phyloP scores from a whole-genome alignment of 2,888 invertebrate species.

The Deilephila elpenor region DNA sequence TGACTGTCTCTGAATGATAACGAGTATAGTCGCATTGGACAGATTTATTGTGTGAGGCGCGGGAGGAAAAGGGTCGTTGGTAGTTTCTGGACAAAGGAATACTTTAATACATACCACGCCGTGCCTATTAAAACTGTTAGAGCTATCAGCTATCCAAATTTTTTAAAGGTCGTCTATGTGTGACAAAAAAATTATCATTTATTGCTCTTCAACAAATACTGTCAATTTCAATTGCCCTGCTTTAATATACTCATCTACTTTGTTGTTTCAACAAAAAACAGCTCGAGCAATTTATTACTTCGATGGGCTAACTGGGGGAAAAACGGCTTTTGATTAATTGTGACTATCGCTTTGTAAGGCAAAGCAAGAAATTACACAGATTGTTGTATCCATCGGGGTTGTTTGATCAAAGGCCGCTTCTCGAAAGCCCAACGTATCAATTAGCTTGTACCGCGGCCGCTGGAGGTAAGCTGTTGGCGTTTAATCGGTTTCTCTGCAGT shows the following conservation, averaged over 20 bases:
- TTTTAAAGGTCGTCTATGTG: too few species aligned
- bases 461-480: neutral
- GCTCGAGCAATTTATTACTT: constrained; percentile 42
- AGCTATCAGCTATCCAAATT: too few species aligned
- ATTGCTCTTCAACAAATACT: neutral
- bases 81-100: too few species aligned
- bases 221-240: neutral
- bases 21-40: neutral
- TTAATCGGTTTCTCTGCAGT: neutral
- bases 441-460: too few species aligned
- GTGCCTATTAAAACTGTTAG: too few species aligned
- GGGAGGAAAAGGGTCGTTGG: neutral
- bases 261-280: constrained; percentile 45
- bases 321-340: constrained; percentile 9
- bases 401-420: neutral
- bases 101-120: too few species aligned
- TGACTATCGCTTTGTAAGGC: constrained; percentile 1
- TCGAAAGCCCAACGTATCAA: neutral
- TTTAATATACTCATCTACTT: neutral
- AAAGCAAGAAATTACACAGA: constrained; percentile 1
- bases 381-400: neutral
- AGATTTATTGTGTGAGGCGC: neutral
- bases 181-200: neutral
- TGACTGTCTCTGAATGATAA: too few species aligned
- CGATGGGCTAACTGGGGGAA: constrained; percentile 4